Percentiles rank a stretch among this genome's conserved stretches.
phyloP scores from a whole-genome alignment of 2,113 vertebrate genomes.

The Megatriorchis doriae region DNA sequence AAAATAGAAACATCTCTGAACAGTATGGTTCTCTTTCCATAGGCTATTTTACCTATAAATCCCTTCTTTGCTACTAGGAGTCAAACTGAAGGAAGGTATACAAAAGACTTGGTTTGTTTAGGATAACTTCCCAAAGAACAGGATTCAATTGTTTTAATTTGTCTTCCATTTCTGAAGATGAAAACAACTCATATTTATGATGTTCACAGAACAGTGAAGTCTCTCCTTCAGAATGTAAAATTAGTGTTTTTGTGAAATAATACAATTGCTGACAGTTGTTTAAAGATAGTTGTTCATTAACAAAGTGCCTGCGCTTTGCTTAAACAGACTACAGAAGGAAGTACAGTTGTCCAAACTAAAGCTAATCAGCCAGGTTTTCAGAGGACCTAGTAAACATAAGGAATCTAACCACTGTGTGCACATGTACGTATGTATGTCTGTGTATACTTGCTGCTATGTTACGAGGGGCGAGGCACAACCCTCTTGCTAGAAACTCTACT shows the following conservation, averaged over 20 bases:
- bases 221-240: background rate
- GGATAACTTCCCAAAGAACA: background rate
- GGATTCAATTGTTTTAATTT: background rate
- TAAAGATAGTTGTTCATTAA: background rate
- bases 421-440: accelerated
- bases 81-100: background rate
- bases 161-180: background rate
- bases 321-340: background rate
- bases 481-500: background rate
- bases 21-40: background rate
- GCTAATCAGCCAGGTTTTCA: background rate
- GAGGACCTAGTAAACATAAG: background rate
- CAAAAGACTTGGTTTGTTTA: background rate
- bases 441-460: background rate
- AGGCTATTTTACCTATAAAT: background rate
- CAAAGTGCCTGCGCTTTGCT: background rate
- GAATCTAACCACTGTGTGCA: background rate
- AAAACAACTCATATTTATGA: background rate
- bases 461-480: background rate
- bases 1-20: background rate
- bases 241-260: background rate
- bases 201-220: background rate
- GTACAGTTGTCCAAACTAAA: background rate
- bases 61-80: background rate
- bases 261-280: background rate